Percentiles rank a stretch among this genome's conserved stretches.
Conservation (phyloP, 1,140 invertebrate genomes). For the Callitettix versicolor region DNA sequence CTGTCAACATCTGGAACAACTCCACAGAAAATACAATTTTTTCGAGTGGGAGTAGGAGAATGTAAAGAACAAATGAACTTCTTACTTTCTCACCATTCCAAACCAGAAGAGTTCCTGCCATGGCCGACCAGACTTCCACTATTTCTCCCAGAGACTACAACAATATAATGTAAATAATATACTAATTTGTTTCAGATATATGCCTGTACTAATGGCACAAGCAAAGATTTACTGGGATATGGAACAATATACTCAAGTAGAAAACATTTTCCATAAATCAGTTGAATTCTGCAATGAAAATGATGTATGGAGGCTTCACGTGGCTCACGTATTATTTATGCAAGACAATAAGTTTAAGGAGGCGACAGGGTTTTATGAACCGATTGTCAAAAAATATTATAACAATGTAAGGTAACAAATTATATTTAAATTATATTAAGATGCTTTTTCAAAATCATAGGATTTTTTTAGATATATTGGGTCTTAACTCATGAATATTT, state of each 20-base stretch:
- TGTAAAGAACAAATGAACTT: no score
- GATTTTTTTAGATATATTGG: no score
- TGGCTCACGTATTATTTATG: constrained; percentile 98
- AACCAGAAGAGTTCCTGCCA: no score
- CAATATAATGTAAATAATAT: no score
- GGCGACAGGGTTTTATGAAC: constrained; percentile 95
- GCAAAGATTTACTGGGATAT: constrained; percentile 98
- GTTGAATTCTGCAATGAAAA: constrained; percentile 97
- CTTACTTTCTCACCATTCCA: no score
- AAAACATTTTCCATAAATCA: constrained; percentile 90
- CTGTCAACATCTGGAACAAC: no score
- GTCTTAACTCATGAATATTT: no score
- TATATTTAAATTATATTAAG: background rate
- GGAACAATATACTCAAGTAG: constrained; percentile 90
- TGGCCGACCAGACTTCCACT: no score
- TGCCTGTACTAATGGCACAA: constrained; percentile 96
- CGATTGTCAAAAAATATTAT: constrained; percentile 93
- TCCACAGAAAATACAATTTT: no score
- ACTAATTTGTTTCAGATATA: constrained; percentile 43
- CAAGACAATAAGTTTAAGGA: constrained; percentile 98
- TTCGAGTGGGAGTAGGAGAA: no score
- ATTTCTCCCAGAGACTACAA: no score
- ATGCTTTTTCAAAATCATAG: background rate
- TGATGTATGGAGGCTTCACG: constrained; percentile 93
- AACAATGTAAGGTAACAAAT: constrained; percentile 59